These are phyloP conservation scores for Corythornis vintsioides DNA, from an alignment of 2,113 vertebrate genomes.

Conservation along the genomic window DNA sequence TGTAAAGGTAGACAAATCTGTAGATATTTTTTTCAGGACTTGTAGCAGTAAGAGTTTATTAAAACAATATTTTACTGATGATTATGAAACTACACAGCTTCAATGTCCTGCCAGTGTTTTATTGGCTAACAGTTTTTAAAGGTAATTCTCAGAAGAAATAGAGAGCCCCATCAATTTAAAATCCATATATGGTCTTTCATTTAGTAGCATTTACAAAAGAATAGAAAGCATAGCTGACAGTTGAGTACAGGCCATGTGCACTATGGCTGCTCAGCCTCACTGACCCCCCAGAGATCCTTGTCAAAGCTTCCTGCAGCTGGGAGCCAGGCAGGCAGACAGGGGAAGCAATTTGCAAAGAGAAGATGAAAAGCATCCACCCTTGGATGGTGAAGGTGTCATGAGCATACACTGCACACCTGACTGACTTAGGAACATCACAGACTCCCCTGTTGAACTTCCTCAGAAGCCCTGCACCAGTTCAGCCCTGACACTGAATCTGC, in stretches of 20 bases:
- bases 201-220: background rate
- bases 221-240: background rate
- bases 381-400: background rate
- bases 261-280: background rate
- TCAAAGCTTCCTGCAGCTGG: background rate
- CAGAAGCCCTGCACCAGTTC: background rate
- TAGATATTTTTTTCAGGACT: conserved; percentile 26
- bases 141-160: background rate
- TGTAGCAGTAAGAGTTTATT: conserved; percentile 52
- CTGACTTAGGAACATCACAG: background rate
- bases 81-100: conserved; percentile 9
- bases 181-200: background rate
- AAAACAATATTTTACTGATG: conserved; percentile 61
- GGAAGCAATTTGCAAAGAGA: background rate
- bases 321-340: background rate
- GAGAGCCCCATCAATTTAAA: background rate
- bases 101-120: conserved; percentile 1
- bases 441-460: background rate
- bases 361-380: background rate
- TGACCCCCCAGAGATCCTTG: background rate
- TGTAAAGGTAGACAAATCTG: conserved; percentile 6
- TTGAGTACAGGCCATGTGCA: background rate
- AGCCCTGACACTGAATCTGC: background rate
- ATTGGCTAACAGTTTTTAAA: background rate
- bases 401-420: background rate